phyloP scores from a whole-genome alignment of 2,797 vertebrate species.

The Spea hammondii region DNA sequence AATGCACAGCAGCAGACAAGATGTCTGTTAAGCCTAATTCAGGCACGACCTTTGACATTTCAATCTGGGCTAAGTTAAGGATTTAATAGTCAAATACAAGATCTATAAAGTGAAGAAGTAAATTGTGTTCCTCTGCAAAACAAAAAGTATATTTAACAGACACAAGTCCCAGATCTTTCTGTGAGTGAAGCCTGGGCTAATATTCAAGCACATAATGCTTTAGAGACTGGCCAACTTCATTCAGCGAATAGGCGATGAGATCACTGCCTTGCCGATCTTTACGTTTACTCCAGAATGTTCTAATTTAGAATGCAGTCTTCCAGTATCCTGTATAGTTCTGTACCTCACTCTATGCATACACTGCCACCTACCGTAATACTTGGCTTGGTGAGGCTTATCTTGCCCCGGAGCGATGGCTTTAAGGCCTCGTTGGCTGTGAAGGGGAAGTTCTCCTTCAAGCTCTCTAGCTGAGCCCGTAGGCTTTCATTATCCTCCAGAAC shows the following conservation, averaged over 20 bases:
- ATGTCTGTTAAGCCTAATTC: no score
- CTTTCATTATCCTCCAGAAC: constrained; percentile 50
- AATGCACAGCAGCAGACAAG: neutral
- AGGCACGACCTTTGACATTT: no score
- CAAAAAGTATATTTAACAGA: no score
- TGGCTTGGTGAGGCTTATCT: constrained; percentile 58
- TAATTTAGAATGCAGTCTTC: neutral
- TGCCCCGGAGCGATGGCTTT: constrained; percentile 55
- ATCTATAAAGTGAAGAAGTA: no score
- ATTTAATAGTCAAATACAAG: no score
- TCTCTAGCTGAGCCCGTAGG: constrained; percentile 55
- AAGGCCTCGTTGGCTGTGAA: constrained; percentile 53
- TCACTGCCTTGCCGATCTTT: neutral
- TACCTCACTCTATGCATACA: neutral
- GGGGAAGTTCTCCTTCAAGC: constrained; percentile 62
- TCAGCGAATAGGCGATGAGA: no score
- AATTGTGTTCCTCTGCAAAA: no score
- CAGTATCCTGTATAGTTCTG: neutral
- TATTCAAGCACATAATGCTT: no score
- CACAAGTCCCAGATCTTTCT: no score
- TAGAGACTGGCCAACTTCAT: no score
- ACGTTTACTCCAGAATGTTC: neutral
- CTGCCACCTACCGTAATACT: constrained; percentile 61
- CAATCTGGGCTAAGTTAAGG: no score
- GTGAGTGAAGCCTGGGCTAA: no score